Evolutionary conservation across 2,113 vertebrate species (phyloP).

Genomic region (rat (Rattus norvegicus)): GRCr8 NC_086019.1:206986001-206986500

Average conservation of each 20-base stretch:
- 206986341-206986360: not conserved
- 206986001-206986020: not conserved
- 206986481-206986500: not conserved
- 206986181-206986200: too few species aligned
- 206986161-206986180: too few species aligned
- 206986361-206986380: not conserved
- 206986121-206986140: not conserved
- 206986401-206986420: not conserved
- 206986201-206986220: too few species aligned
- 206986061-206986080: not conserved
- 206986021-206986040: not conserved
- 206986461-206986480: not conserved
- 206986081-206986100: not conserved
- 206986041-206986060: too few species aligned
- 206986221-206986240: too few species aligned
- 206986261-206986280: too few species aligned
- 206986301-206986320: not conserved
- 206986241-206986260: not conserved
- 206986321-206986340: not conserved
- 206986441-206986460: not conserved
- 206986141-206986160: too few species aligned
- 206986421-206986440: not conserved
- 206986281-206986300: not conserved
- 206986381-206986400: not conserved
- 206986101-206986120: not conserved